A percentile compares a stretch with the other conserved stretches of the same genome.
These are phyloP conservation scores for Sebastes glaucus DNA, from an alignment of 2,797 vertebrate species.

Conservation along the genomic window DNA sequence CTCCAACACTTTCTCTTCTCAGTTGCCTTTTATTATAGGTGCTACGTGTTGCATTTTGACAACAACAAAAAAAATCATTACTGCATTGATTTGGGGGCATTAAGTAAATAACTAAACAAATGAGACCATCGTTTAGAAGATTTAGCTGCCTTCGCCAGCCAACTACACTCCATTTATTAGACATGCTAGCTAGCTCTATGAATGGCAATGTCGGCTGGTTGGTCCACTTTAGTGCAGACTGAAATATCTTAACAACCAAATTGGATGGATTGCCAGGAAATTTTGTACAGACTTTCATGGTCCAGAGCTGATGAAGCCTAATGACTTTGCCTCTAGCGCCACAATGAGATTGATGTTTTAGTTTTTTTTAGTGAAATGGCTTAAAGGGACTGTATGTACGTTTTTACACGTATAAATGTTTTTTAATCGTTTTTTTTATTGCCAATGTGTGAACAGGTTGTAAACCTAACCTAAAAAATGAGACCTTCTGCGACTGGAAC, in stretches of 20 bases:
- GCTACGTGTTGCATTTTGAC: neutral
- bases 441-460: no score
- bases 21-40: neutral
- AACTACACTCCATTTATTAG: constrained; percentile 7
- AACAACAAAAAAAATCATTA: neutral
- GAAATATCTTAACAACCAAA: neutral
- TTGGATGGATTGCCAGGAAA: neutral
- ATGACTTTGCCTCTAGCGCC: neutral
- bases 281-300: neutral
- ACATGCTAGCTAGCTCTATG: neutral
- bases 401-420: no score
- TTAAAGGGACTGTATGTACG: no score
- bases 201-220: neutral
- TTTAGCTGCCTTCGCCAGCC: neutral
- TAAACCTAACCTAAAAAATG: no score
- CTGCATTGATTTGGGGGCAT: constrained; percentile 22
- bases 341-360: no score
- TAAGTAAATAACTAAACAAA: constrained; percentile 21
- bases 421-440: no score
- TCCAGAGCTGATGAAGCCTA: neutral
- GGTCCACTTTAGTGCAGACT: neutral
- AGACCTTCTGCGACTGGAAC: no score
- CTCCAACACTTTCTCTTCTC: neutral
- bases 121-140: constrained; percentile 1
- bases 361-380: no score